Conservation (phyloP, 2,888 invertebrate species). For the Heliconius hortense region DNA sequence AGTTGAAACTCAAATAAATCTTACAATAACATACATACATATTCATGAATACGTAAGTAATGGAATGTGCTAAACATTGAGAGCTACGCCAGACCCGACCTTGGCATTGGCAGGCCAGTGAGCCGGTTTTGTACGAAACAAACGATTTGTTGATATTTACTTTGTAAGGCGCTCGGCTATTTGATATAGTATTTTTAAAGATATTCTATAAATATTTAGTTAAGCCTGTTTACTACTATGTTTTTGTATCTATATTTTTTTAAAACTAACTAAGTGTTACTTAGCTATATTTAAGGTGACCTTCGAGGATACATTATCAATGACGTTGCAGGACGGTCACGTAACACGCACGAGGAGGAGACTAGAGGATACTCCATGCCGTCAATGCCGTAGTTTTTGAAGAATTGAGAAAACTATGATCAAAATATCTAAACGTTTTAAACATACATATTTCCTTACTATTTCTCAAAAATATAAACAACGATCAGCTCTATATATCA, state of each 20-base stretch:
- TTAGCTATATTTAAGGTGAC: not conserved
- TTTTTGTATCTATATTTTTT: not conserved
- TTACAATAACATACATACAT: not conserved
- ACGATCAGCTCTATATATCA: too few relatives aligned
- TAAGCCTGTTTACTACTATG: not conserved
- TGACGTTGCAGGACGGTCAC: too few relatives aligned
- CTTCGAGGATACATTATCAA: not conserved
- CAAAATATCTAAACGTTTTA: too few relatives aligned
- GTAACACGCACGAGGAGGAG: not conserved
- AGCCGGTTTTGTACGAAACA: constrained; percentile 1
- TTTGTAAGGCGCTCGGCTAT: not conserved
- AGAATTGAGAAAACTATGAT: too few relatives aligned
- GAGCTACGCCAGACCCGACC: not conserved
- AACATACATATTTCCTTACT: too few relatives aligned
- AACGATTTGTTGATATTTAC: constrained; percentile 9
- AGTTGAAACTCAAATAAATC: not conserved
- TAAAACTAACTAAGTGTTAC: not conserved
- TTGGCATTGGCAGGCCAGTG: constrained; percentile 8
- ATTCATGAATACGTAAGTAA: not conserved
- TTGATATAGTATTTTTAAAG: not conserved
- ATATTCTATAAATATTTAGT: not conserved
- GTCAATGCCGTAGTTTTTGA: too few relatives aligned
- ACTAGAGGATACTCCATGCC: too few relatives aligned
- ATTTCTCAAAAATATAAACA: too few relatives aligned
- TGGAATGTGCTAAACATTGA: constrained; percentile 12